Conservation (phyloP, 2,888 invertebrate genomes). For the Gymnosoma rotundatum region DNA sequence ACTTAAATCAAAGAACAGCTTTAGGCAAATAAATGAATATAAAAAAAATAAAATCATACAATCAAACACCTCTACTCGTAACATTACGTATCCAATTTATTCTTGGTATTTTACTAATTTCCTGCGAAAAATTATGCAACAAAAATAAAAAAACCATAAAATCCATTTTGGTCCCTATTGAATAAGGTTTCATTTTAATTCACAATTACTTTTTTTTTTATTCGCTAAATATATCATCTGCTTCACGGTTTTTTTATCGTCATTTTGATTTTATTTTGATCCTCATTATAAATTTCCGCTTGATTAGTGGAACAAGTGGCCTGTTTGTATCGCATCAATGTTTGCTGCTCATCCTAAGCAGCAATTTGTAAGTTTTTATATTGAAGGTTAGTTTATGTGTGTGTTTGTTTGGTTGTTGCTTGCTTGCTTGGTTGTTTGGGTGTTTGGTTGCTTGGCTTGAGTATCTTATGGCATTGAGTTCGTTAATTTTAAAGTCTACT, state of each 20-base stretch:
- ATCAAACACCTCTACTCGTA: background rate
- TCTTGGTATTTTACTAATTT: background rate
- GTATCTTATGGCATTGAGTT: conserved; percentile 54
- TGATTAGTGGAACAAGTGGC: conserved; percentile 75
- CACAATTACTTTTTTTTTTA: conserved; percentile 12
- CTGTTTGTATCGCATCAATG: conserved; percentile 57
- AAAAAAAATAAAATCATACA: background rate
- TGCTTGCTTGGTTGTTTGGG: background rate
- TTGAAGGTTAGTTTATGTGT: background rate
- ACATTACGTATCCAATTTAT: no score
- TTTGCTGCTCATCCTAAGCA: conserved; percentile 27
- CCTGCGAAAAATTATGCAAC: background rate
- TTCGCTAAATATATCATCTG: conserved; percentile 29
- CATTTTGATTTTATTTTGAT: conserved; percentile 55
- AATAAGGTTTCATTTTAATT: conserved; percentile 40
- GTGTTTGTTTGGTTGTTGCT: background rate
- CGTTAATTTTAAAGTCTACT: conserved; percentile 69
- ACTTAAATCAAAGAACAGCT: no score
- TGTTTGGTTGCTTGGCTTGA: conserved; percentile 4
- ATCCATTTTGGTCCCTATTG: background rate
- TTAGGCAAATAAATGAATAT: no score
- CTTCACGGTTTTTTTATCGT: conserved; percentile 40
- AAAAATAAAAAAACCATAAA: background rate
- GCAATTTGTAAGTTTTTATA: conserved; percentile 3
- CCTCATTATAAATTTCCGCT: conserved; percentile 73